Evolutionary conservation across 2,113 vertebrate genomes (phyloP).

Genomic region (Poicephalus meyeri): DNA sequence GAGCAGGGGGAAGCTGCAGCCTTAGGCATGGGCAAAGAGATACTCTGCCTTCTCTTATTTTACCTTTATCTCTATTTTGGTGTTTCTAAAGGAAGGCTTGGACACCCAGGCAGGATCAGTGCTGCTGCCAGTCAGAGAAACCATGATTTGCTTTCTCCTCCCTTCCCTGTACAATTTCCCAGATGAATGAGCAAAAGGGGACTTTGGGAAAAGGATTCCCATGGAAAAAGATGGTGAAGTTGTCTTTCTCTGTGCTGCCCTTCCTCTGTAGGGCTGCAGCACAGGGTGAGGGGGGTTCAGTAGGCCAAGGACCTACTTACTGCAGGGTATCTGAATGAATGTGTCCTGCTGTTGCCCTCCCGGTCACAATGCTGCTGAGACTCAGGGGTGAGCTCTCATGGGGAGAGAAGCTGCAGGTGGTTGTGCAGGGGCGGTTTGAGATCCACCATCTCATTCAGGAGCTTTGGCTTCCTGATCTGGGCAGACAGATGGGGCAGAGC

Average conservation of each 20-base stretch:
- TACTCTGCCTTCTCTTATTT: background rate
- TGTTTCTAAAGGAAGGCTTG: background rate
- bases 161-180: background rate
- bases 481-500: background rate
- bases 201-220: background rate
- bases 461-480: background rate
- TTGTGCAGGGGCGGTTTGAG: background rate
- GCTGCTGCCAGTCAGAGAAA: background rate
- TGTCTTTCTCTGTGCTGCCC: accelerated
- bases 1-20: background rate
- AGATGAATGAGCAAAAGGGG: accelerated
- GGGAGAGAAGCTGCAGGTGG: background rate
- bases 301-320: background rate
- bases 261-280: background rate
- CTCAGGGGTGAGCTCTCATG: accelerated
- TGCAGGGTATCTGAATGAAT: accelerated
- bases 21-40: background rate
- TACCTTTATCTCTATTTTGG: background rate
- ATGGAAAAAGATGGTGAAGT: background rate
- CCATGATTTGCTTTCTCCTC: background rate
- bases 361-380: accelerated
- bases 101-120: background rate
- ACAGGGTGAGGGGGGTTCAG: accelerated
- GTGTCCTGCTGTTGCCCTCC: background rate
- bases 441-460: accelerated